phyloP scores from a whole-genome alignment of 2,888 invertebrate genomes.

The Drosophila nigricruria region DNA sequence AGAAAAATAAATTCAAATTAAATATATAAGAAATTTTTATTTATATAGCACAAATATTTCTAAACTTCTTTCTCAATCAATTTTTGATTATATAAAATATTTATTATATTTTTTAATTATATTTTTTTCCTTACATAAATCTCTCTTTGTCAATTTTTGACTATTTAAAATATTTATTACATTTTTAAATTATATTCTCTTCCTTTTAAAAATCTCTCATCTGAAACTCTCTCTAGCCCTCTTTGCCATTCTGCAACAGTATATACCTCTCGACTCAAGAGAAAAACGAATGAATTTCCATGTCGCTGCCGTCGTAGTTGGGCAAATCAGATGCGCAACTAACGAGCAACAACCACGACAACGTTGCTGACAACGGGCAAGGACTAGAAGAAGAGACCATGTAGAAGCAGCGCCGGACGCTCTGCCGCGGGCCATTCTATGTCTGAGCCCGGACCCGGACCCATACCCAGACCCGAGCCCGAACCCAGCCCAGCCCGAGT shows the following conservation, averaged over 20 bases:
- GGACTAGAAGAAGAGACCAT: constrained; percentile 43
- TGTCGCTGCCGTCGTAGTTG: constrained; percentile 72
- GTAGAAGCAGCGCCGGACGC: constrained; percentile 50
- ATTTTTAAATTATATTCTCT: background rate
- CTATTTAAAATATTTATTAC: background rate
- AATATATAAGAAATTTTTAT: no score
- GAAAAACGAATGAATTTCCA: constrained; percentile 70
- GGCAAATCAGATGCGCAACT: constrained; percentile 81
- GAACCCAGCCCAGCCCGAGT: background rate
- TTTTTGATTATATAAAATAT: no score
- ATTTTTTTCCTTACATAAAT: no score
- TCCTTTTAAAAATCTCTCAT: background rate
- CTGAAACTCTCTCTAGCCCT: background rate
- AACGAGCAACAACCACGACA: constrained; percentile 78
- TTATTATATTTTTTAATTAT: background rate
- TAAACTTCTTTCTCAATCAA: no score
- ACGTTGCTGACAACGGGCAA: constrained; percentile 52
- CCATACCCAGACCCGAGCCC: background rate
- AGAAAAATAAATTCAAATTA: no score
- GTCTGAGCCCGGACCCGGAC: background rate
- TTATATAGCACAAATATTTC: no score
- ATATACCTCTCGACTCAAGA: constrained; percentile 16
- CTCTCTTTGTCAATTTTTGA: background rate
- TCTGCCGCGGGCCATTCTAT: constrained; percentile 45
- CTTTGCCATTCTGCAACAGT: background rate